phyloP scores from a whole-genome alignment of 2,888 invertebrate species.

The Metopia argyrocephala region DNA sequence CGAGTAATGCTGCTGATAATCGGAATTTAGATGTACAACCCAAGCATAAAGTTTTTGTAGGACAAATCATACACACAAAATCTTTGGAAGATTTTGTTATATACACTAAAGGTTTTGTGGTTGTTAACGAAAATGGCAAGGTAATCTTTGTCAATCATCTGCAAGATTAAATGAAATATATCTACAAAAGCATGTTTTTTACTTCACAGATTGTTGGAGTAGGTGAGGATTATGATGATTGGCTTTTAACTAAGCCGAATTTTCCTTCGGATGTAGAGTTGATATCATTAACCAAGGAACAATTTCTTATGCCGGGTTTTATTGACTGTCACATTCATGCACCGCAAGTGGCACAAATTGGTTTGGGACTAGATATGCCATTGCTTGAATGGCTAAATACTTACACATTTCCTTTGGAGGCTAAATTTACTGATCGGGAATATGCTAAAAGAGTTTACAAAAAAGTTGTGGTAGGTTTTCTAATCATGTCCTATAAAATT shows the following conservation, averaged over 20 bases:
- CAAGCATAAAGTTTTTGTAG: constrained; percentile 71
- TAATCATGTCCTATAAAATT: constrained; percentile 9
- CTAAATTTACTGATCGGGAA: constrained; percentile 83
- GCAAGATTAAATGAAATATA: not conserved
- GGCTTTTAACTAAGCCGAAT: constrained; percentile 59
- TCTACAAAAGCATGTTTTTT: not conserved
- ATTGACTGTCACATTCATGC: constrained; percentile 95
- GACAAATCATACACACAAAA: constrained; percentile 78
- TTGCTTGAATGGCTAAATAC: constrained; percentile 90
- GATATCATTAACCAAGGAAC: constrained; percentile 76
- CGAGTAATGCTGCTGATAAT: not conserved
- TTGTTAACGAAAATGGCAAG: constrained; percentile 80
- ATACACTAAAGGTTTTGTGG: constrained; percentile 80
- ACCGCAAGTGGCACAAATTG: constrained; percentile 91
- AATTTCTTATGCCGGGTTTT: constrained; percentile 92
- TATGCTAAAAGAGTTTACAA: constrained; percentile 86
- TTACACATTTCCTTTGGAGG: constrained; percentile 92
- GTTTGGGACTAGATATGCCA: constrained; percentile 88
- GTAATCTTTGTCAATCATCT: constrained; percentile 75
- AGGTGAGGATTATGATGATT: constrained; percentile 73
- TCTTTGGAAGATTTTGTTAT: constrained; percentile 77
- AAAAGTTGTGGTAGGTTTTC: constrained; percentile 86
- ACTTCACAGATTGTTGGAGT: constrained; percentile 78
- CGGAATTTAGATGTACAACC: not conserved
- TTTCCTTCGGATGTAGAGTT: constrained; percentile 53